These are phyloP conservation scores for Sebastes oblongus DNA, from an alignment of 2,797 vertebrate species.

Conservation along the genomic window DNA sequence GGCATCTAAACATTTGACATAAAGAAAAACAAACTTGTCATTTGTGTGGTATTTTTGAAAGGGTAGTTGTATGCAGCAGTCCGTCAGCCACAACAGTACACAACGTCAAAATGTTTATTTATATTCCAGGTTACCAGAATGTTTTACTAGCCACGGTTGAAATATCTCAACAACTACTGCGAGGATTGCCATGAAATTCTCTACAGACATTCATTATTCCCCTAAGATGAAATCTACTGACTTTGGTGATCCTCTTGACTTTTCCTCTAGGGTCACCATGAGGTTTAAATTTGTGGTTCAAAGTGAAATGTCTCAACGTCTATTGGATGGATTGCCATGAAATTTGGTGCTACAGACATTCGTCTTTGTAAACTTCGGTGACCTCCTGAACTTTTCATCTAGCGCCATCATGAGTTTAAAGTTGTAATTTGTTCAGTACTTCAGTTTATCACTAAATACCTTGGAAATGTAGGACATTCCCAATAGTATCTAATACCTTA, in stretches of 20 bases:
- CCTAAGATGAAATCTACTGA: neutral
- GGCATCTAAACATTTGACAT: neutral
- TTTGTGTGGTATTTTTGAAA: slow-evolving; percentile 1
- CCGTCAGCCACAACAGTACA: slow-evolving; percentile 4
- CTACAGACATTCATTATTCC: neutral
- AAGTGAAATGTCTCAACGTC: neutral
- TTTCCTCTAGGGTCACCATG: neutral
- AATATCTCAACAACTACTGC: neutral
- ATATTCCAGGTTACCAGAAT: neutral
- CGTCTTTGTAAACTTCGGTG: neutral
- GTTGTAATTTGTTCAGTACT: neutral
- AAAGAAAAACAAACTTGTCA: neutral
- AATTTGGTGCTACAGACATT: neutral
- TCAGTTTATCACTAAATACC: neutral
- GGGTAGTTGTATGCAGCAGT: slow-evolving; percentile 10
- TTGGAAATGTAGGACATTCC: neutral
- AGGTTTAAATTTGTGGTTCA: neutral
- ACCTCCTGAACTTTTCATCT: neutral
- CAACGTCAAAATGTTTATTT: slow-evolving; percentile 10
- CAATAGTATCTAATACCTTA: no score
- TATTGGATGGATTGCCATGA: neutral
- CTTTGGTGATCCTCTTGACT: neutral
- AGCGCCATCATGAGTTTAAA: neutral
- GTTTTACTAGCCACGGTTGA: neutral
- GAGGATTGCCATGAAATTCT: neutral